Evolutionary conservation across 2,113 vertebrate genomes (phyloP), one percentile per base, ranked within the genome.

Genomic region (Mobula birostris): DNA sequence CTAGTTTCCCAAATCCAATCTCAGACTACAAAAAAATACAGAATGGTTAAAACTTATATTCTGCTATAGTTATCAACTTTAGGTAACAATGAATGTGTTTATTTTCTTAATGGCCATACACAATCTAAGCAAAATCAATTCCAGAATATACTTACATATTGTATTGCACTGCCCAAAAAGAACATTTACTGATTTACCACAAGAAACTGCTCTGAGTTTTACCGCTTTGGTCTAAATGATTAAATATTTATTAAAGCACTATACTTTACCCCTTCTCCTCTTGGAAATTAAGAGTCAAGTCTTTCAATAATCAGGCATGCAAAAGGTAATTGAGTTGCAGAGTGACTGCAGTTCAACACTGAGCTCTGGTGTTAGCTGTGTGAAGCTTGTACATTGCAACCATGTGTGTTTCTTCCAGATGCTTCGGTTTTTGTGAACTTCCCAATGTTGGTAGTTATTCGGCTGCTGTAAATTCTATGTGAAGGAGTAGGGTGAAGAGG

Each of bases 1-100:
- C 98, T 97, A 99, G 98, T 97, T 99, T 99, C 94, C 98, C 98
- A 96, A 99, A 99, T 90, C 98, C 98, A 95, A 99, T 99, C 97
- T 99, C 98, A 94, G 98, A 99, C 98, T 99, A 95, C 11, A 96
- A 94, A 94, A 32, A 94, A 96, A 96, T 94, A 94, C 74, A 6
- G 56, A 21, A 94, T 94, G 94, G 80, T 95, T 94, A 32, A 95
- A 80, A 83, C 93, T 95, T 94, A 82, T 93, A 94, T 74, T 94
- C 85, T 14, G 82, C 76, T 56, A 24, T 32, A 94, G 9, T 94
- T 48, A 94, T 94, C 40, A 17, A 93, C 76, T 95, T 74, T 87
- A 94, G 58, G 15, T 48, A 48, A 2, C 36, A 70, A 93, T 58
- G 79, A 70, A 76, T 36, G 15, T 48, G 32, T 66, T 79, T 32